Base-by-base conservation (phyloP, 2,113 vertebrate genomes). In the Colius striatus region DNA sequence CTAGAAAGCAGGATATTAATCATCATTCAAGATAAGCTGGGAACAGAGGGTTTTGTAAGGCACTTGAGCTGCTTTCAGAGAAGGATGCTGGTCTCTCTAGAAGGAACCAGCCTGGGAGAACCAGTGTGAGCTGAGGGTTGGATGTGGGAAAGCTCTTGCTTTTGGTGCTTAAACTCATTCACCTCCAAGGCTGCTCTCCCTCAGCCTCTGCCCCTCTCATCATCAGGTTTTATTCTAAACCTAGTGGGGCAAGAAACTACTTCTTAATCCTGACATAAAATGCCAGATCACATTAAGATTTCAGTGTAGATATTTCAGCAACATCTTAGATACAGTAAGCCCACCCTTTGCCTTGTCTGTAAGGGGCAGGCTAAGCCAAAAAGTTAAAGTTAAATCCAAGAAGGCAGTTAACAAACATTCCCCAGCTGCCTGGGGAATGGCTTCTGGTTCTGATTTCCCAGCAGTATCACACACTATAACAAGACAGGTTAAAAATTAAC, bases 401-500 rank as follows among this genome's bases (percentile, higher is more conserved):
- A 79, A 57, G 27, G 43, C 57, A 10, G 47, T 72, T 87, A 68
- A 43, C 70, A 68, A 53, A 55, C 48, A 41, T 41, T 41, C 38
- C 38, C 38, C 38, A 41, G 57, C 65, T 27, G 60, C 50, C 55
- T 21, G 53, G 38, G 61, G 32, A 86, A 81, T 9, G 19, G 41
- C n/a, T 25, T 41, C 54, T 72, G 53, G 50, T 54, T 86, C 74
- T 84, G 45, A 81, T 71, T 91, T 75, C 58, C 72, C 86, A 68
- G 36, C 54, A 25, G 7, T 13, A 16, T 71, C 34, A 38, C 16
- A n/a, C 27, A 58, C 61, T 32, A 5, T 20, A 61, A 32, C 30
- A 82, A 34, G 25, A 23, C 70, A 63, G 67, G 85, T 94, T 93
- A 87, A 91, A 73, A 76, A 68, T 88, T 81, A 83, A 65, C 73